phyloP scores from a whole-genome alignment of 2,113 vertebrate species.

The Tupaia chinensis region DNA sequence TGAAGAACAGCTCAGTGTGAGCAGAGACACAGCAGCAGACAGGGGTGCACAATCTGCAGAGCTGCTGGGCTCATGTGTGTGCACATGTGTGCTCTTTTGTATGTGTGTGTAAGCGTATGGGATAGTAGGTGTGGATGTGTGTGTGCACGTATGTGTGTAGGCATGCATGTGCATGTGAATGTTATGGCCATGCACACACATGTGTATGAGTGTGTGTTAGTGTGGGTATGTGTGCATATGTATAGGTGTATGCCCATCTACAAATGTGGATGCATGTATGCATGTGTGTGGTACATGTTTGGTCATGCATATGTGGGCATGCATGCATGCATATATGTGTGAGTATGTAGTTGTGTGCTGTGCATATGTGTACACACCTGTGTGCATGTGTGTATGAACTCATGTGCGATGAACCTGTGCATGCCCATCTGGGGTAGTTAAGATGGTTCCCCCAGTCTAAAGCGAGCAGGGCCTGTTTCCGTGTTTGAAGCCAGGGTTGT shows the following conservation, averaged over 20 bases:
- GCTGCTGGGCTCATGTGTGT: background rate
- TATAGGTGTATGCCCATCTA: too few species aligned
- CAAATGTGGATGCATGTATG: background rate
- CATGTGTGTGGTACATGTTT: background rate
- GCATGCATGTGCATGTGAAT: background rate
- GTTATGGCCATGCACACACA: background rate
- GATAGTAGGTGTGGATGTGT: background rate
- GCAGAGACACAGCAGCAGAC: too few species aligned
- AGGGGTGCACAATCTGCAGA: background rate
- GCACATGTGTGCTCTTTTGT: background rate
- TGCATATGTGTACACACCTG: background rate
- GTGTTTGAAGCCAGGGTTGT: background rate
- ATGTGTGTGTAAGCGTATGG: background rate
- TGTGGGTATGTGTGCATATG: background rate
- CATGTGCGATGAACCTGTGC: too few species aligned
- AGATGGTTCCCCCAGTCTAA: background rate
- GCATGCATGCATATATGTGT: background rate
- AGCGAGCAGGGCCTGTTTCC: background rate
- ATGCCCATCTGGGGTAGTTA: background rate
- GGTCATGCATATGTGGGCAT: background rate
- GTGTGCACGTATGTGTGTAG: background rate
- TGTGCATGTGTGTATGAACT: background rate
- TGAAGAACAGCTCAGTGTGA: background rate
- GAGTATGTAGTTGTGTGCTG: too few species aligned
- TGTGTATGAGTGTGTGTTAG: background rate